Conservation (phyloP, 2,888 invertebrate species). For the Fragum whitleyi region DNA sequence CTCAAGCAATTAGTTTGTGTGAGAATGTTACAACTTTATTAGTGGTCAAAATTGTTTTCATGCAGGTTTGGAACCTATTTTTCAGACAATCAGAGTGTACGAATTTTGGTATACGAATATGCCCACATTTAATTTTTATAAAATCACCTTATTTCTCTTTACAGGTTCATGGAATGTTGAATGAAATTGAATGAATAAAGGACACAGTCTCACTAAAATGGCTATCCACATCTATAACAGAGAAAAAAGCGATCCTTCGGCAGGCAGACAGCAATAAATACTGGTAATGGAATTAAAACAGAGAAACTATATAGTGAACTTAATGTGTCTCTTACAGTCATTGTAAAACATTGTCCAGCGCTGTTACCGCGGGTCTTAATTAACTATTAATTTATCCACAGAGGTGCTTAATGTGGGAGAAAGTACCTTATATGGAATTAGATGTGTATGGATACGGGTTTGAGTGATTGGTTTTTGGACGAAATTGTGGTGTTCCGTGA, state of each 20-base stretch:
- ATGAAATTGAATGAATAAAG: no score
- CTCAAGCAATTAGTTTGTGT: no score
- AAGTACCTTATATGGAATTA: background rate
- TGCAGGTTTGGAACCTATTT: no score
- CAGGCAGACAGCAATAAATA: background rate
- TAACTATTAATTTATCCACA: conserved; percentile 12
- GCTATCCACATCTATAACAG: background rate
- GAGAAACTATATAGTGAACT: background rate
- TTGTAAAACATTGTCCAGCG: background rate
- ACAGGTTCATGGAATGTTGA: no score
- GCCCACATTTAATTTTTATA: no score
- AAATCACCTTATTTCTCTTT: no score
- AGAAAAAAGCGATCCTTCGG: no score
- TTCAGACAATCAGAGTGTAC: no score
- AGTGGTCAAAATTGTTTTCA: no score
- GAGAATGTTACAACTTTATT: no score
- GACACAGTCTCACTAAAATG: no score
- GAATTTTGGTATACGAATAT: no score
- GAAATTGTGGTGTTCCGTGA: background rate
- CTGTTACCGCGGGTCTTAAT: conserved; percentile 4
- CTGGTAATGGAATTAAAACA: conserved; percentile 19
- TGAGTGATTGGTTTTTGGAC: background rate
- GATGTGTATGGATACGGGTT: background rate
- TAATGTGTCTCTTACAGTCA: conserved; percentile 4
- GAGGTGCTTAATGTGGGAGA: background rate